Conservation (phyloP, 1,140 invertebrate genomes). For the Sarcophaga bullata region DNA sequence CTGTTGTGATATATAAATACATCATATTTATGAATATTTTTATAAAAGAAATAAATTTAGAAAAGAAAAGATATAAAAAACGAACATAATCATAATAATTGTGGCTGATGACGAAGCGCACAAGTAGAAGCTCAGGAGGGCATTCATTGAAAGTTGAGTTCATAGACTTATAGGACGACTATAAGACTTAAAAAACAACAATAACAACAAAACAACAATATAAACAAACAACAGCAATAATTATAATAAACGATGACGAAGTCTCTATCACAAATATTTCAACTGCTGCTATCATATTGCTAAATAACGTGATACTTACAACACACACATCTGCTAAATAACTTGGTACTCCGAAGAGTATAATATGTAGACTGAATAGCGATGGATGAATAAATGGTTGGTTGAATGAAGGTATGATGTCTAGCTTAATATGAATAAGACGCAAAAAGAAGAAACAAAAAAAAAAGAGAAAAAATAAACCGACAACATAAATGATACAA, state of each 20-base stretch:
- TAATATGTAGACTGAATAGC: not conserved
- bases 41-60: no score
- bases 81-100: not conserved
- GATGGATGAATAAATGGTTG: not conserved
- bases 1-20: no score
- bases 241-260: not conserved
- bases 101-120: not conserved
- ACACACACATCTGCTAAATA: no score
- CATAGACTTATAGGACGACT: not conserved
- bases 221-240: not conserved
- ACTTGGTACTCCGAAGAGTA: not conserved
- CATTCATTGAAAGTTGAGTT: constrained; percentile 18
- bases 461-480: not conserved
- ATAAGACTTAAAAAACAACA: no score
- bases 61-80: no score
- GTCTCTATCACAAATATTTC: not conserved
- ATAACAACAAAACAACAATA: no score
- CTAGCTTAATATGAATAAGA: constrained; percentile 1
- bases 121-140: not conserved
- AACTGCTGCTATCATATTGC: constrained; percentile 1
- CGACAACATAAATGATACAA: constrained; percentile 21
- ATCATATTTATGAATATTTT: no score
- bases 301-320: no score
- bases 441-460: not conserved
- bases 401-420: not conserved